Percentiles rank a stretch among this genome's conserved stretches.
phyloP scores from a whole-genome alignment of 2,113 vertebrate species.

The Nicator chloris region DNA sequence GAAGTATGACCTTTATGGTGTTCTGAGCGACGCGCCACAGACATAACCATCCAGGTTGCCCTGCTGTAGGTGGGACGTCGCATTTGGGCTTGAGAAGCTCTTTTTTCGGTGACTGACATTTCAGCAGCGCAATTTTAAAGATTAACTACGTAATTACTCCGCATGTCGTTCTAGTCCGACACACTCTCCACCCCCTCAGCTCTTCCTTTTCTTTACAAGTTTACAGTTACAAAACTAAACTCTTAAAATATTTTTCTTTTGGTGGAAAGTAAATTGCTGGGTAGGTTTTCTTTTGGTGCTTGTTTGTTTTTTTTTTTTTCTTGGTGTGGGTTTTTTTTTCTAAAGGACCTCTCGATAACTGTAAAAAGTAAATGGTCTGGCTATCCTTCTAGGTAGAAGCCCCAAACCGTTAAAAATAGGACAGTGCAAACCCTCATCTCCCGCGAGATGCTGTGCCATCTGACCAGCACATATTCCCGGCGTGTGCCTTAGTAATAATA shows the following conservation, averaged over 20 bases:
- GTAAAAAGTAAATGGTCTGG: background rate
- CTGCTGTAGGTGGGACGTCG: background rate
- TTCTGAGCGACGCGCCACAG: background rate
- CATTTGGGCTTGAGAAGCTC: background rate
- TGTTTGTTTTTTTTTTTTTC: background rate
- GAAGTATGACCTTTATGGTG: background rate
- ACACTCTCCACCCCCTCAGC: background rate
- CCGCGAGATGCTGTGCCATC: background rate
- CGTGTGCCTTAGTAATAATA: background rate
- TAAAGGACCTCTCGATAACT: background rate
- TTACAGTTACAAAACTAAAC: background rate
- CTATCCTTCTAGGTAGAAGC: background rate
- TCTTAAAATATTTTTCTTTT: background rate
- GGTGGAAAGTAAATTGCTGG: background rate
- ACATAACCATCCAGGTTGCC: background rate
- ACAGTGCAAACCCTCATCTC: background rate
- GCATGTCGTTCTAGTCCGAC: background rate
- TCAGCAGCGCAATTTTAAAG: background rate
- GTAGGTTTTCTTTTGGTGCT: background rate
- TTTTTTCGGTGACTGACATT: background rate
- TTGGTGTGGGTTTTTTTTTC: background rate
- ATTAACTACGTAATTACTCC: background rate
- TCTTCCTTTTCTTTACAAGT: background rate
- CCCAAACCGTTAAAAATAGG: background rate
- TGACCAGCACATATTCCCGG: background rate